Evolutionary conservation across 1,140 invertebrate species (phyloP), one percentile per base, ranked within the genome.

Genomic region (Apis laboriosa): DNA sequence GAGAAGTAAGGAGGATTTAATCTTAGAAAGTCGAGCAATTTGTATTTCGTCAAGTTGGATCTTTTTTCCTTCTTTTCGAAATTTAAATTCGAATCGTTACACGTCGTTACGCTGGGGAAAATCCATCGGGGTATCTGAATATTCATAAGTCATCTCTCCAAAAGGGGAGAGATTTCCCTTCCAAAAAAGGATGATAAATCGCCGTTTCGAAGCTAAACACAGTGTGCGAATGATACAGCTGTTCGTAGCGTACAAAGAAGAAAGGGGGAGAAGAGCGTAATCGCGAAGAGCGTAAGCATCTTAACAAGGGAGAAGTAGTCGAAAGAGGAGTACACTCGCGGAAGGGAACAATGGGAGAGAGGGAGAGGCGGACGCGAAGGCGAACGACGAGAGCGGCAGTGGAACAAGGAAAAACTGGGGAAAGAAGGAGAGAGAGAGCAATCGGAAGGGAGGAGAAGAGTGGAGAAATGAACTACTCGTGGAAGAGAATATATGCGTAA

Each of bases 371-470:
- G 15, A 34, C 28, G 9, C 24, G 17, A 64, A 53, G 12, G 17
- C 63, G 63, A 64, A 64, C 63, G 19, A 21, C 56, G 21, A 5
- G 4, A 53, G 51, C 4, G 34, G 34, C 34, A 7, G 34, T 7
- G 5, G 34, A 34, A 43, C 1, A 28, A 12, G 2, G 28, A 13
- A 13, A 63, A 63, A 15, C 61, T 2, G 24, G 60, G 15, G 2
- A 7, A 63, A 85, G 80, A 77, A 77, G 86, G 77, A 75, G 71
- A 64, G 24, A 60, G 51, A 84, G 87, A 61, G 63, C 17, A 53
- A 56, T 71, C 77, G 80, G 74, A 86, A 68, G 2, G 12, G 24
- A 49, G 19, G 21, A 21, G 28, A n/a, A 21, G 70, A 34, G 21
- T 28, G 43, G 15, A 7, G 75, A 77, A 1, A 83, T 43, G 34